phyloP scores from a whole-genome alignment of 2,888 invertebrate genomes.

The Dasysyrphus albostriatus region DNA sequence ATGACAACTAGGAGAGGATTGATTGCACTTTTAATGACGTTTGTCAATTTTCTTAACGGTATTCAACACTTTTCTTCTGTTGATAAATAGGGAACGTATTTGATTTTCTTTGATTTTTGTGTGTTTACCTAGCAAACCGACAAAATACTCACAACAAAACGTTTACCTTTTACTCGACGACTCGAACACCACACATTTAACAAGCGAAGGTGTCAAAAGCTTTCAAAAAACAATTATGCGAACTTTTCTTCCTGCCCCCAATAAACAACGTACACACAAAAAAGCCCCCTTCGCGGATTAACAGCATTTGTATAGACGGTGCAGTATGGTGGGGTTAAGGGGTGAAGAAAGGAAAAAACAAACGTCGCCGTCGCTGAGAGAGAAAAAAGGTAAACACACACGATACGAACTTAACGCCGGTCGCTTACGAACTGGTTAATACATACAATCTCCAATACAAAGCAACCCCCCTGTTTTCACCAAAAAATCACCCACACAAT shows the following conservation, averaged over 20 bases:
- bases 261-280: slow-evolving; percentile 44
- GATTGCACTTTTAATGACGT: slow-evolving; percentile 69
- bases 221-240: slow-evolving; percentile 69
- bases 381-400: slow-evolving; percentile 78
- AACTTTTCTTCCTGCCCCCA: slow-evolving; percentile 62
- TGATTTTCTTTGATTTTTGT: slow-evolving; percentile 20
- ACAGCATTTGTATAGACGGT: slow-evolving; percentile 41
- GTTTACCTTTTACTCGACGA: slow-evolving; percentile 57
- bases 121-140: slow-evolving; percentile 45
- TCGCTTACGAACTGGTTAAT: slow-evolving; percentile 84
- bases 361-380: slow-evolving; percentile 70
- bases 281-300: slow-evolving; percentile 40
- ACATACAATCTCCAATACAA: slow-evolving; percentile 81
- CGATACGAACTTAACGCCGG: slow-evolving; percentile 84
- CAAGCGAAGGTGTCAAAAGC: slow-evolving; percentile 72
- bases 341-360: slow-evolving; percentile 73
- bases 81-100: background rate
- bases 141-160: slow-evolving; percentile 69
- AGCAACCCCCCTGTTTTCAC: slow-evolving; percentile 79
- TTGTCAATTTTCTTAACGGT: slow-evolving; percentile 69
- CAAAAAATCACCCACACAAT: slow-evolving; percentile 63
- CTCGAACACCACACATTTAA: slow-evolving; percentile 53
- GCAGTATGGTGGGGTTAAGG: slow-evolving; percentile 40
- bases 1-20: slow-evolving; percentile 51
- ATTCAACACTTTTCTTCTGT: slow-evolving; percentile 41